Conservation (phyloP, 2,797 vertebrate species). For the Neosilurus mollespiculum region DNA sequence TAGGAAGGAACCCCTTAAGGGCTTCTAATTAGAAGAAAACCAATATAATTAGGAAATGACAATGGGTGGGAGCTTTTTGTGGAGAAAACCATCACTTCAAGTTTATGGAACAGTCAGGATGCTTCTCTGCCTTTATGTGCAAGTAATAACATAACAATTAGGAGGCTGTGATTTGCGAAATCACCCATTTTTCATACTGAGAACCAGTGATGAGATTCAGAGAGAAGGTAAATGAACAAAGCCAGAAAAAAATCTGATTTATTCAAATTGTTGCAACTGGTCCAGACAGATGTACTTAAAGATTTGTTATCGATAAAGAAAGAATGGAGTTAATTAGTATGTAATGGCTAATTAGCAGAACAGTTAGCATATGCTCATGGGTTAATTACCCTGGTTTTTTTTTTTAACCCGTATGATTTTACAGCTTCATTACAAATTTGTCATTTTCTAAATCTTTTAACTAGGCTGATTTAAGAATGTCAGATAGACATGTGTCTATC, state of each 20-base stretch:
- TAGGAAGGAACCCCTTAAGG: constrained; percentile 10
- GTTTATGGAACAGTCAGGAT: constrained; percentile 17
- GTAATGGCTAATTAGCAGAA: background rate
- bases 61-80: constrained; percentile 23
- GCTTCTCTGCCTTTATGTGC: constrained; percentile 1
- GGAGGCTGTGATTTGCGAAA: background rate
- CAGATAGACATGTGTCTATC: background rate
- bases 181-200: background rate
- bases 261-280: too few relatives aligned
- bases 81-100: constrained; percentile 1
- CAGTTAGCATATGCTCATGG: background rate
- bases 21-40: constrained; percentile 19
- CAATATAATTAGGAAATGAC: constrained; percentile 28
- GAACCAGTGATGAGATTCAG: background rate
- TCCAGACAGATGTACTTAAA: background rate
- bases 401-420: background rate
- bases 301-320: background rate
- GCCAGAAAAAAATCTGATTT: too few relatives aligned
- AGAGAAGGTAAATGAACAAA: background rate
- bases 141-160: constrained; percentile 13
- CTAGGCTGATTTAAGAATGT: background rate
- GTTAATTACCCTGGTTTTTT: background rate
- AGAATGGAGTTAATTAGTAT: background rate
- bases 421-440: constrained; percentile 1
- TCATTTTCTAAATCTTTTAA: background rate